Conservation (phyloP, 2,797 vertebrate species). For the Falco naumanni region DNA sequence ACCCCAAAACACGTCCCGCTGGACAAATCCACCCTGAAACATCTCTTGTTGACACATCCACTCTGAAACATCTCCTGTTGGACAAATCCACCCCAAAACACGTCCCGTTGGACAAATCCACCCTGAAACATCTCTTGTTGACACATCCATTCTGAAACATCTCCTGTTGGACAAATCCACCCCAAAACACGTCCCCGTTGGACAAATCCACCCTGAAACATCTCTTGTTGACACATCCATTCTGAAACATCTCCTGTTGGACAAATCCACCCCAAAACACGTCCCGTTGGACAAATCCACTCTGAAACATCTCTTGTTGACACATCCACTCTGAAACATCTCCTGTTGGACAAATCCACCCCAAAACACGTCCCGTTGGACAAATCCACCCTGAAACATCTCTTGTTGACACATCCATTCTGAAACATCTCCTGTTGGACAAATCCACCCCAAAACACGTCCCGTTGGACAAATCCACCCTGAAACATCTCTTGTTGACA, state of each 20-base stretch:
- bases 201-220: no score
- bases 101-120: fast-evolving
- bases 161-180: fast-evolving
- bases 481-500: fast-evolving
- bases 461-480: no score
- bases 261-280: not conserved
- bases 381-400: not conserved
- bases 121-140: no score
- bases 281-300: fast-evolving
- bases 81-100: no score
- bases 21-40: not conserved
- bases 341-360: not conserved
- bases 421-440: fast-evolving
- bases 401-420: no score
- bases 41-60: no score
- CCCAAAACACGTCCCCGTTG: fast-evolving
- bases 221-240: no score
- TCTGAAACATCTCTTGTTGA: no score
- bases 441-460: fast-evolving
- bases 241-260: no score
- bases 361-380: fast-evolving
- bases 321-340: no score
- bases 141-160: not conserved
- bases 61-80: fast-evolving
- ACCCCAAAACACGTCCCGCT: fast-evolving